These are phyloP conservation scores for Dissostichus mawsoni DNA, from an alignment of 2,113 vertebrate genomes.

Conservation along the genomic window DNA sequence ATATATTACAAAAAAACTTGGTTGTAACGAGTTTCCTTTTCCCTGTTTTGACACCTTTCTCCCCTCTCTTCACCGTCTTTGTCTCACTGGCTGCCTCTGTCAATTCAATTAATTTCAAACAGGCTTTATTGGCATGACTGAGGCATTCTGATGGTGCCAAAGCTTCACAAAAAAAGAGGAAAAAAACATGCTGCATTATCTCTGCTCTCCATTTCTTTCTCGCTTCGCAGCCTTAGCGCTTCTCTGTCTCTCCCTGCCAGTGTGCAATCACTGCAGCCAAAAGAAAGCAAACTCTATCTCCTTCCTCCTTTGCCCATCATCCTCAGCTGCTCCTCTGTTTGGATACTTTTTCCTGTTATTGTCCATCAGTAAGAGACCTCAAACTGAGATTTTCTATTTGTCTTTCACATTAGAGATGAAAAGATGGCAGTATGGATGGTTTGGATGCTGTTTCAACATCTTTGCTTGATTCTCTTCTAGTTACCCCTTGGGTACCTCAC, in stretches of 20 bases:
- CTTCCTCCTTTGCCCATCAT: slow-evolving; percentile 37
- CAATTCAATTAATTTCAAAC: slow-evolving; percentile 83
- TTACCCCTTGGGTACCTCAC: slow-evolving; percentile 11
- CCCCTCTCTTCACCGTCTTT: slow-evolving; percentile 63
- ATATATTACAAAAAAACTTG: slow-evolving; percentile 61
- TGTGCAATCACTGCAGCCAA: slow-evolving; percentile 67
- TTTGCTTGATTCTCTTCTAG: slow-evolving; percentile 20
- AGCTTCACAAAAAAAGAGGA: slow-evolving; percentile 62
- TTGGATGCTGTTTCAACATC: slow-evolving; percentile 33
- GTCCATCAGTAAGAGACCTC: slow-evolving; percentile 56
- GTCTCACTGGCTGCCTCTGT: slow-evolving; percentile 75
- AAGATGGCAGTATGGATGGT: slow-evolving; percentile 46
- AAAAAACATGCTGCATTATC: slow-evolving; percentile 70
- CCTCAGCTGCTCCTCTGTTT: slow-evolving; percentile 33
- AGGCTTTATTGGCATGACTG: slow-evolving; percentile 79
- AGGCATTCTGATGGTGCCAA: slow-evolving; percentile 76
- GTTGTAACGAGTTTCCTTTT: slow-evolving; percentile 73
- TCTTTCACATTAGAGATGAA: slow-evolving; percentile 57
- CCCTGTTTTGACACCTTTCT: slow-evolving; percentile 70
- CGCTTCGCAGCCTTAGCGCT: slow-evolving; percentile 55
- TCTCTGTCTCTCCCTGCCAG: slow-evolving; percentile 70
- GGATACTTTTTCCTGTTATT: slow-evolving; percentile 38
- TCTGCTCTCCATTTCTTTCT: slow-evolving; percentile 65
- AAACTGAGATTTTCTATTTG: slow-evolving; percentile 57
- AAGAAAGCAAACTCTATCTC: slow-evolving; percentile 56